A percentile compares a stretch with the other conserved stretches of the same genome.
Evolutionary conservation across 1,140 invertebrate species (phyloP).

Genomic region (Hirudo medicinalis): DNA sequence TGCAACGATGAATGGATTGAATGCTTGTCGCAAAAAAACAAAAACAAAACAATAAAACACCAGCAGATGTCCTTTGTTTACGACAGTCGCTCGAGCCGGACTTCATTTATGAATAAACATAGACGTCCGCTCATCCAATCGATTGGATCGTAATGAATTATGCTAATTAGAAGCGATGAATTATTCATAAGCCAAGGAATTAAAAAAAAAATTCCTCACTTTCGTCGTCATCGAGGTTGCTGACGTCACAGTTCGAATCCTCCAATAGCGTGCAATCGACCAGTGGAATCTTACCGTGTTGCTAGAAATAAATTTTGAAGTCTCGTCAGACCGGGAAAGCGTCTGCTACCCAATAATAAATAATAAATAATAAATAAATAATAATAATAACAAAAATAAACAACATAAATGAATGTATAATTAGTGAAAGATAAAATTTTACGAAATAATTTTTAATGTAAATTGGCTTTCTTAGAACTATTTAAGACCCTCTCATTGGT

Average conservation of each 20-base stretch:
- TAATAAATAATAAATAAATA: constrained; percentile 13
- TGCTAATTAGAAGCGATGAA: constrained; percentile 4
- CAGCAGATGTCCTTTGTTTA: too few species aligned
- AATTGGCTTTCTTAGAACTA: too few species aligned
- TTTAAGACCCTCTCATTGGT: too few species aligned
- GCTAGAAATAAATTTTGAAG: constrained; percentile 33
- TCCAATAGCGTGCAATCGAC: constrained; percentile 72
- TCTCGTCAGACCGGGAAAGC: background rate
- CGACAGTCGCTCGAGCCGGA: too few species aligned
- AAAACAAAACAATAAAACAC: too few species aligned
- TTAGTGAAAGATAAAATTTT: too few species aligned
- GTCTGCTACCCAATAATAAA: background rate
- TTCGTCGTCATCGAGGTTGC: constrained; percentile 45
- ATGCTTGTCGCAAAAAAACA: too few species aligned
- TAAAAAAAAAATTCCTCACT: constrained; percentile 25
- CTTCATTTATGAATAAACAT: too few species aligned
- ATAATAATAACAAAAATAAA: constrained; percentile 15
- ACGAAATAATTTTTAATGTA: too few species aligned
- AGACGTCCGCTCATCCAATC: too few species aligned
- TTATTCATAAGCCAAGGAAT: constrained; percentile 10
- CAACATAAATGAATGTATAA: background rate
- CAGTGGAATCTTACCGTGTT: constrained; percentile 66
- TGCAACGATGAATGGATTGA: too few species aligned
- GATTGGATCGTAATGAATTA: background rate
- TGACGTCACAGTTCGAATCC: constrained; percentile 46